Conservation (phyloP, 2,888 invertebrate species). For the Chloroclysta siterata region DNA sequence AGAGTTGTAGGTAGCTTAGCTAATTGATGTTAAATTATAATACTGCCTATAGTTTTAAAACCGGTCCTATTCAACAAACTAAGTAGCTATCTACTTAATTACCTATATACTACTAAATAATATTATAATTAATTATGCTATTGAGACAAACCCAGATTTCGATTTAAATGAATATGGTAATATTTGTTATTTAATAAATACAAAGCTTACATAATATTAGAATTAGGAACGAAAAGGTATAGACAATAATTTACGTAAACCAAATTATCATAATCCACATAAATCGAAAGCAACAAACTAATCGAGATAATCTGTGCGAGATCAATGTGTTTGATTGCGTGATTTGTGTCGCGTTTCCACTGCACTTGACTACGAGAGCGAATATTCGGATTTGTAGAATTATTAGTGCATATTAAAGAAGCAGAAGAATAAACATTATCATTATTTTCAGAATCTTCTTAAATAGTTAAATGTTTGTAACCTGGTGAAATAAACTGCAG, state of each 20-base stretch:
- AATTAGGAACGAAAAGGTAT: neutral
- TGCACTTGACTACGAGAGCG: neutral
- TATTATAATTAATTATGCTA: neutral
- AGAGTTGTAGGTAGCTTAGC: slow-evolving; percentile 2
- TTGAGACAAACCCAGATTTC: neutral
- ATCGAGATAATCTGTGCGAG: slow-evolving; percentile 13
- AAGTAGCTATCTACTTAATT: neutral
- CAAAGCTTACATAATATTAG: slow-evolving; percentile 1
- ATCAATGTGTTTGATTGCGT: slow-evolving; percentile 22
- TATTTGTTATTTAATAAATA: neutral
- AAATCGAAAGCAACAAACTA: slow-evolving; percentile 10
- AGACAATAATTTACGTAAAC: slow-evolving; percentile 1
- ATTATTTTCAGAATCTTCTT: too few species aligned
- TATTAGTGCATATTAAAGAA: too few species aligned
- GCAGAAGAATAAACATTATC: too few species aligned
- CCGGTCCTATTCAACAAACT: neutral
- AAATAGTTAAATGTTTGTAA: too few species aligned
- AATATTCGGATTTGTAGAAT: too few species aligned
- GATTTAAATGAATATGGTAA: neutral
- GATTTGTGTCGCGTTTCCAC: slow-evolving; percentile 21
- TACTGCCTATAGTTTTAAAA: neutral
- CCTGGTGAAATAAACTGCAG: too few species aligned
- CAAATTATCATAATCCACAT: slow-evolving; percentile 13
- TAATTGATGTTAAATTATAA: slow-evolving; percentile 14
- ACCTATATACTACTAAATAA: neutral